A percentile compares a stretch with the other conserved stretches of the same genome.
Conservation (phyloP, 2,888 invertebrate genomes). For the Tenthredo distinguenda region DNA sequence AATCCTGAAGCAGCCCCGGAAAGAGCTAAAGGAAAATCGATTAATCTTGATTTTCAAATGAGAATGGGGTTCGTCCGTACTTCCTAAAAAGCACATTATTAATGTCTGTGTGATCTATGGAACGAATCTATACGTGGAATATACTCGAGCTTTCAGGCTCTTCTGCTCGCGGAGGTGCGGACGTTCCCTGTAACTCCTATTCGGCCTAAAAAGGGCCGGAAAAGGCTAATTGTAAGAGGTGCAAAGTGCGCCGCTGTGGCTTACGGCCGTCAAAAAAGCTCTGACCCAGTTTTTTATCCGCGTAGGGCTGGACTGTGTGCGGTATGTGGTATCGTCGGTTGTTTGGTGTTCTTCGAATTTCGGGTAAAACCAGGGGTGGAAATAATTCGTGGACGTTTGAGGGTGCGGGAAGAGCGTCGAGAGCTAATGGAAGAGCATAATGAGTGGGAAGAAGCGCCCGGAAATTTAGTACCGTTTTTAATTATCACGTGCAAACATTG, state of each 20-base stretch:
- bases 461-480: conserved; percentile 3
- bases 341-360: conserved; percentile 4
- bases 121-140: neutral
- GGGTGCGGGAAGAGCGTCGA: neutral
- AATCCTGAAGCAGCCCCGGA: neutral
- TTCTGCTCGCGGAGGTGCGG: neutral
- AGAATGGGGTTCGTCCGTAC: neutral
- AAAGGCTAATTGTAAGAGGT: conserved; percentile 11
- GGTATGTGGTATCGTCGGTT: neutral
- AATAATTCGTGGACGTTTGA: conserved; percentile 16
- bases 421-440: conserved; percentile 1
- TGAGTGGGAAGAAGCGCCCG: neutral
- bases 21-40: neutral
- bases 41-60: neutral
- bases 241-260: conserved; percentile 11
- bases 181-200: neutral
- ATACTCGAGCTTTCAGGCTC: neutral
- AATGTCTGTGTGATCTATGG: neutral
- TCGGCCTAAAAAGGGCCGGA: neutral
- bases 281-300: conserved; percentile 26
- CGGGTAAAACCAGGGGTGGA: neutral
- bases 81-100: neutral
- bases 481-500: conserved; percentile 21
- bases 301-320: neutral
- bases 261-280: conserved; percentile 10